Percentiles rank a stretch among this genome's conserved stretches.
Conservation (phyloP, 2,888 invertebrate genomes). For the Chromoteleia sp. region DNA sequence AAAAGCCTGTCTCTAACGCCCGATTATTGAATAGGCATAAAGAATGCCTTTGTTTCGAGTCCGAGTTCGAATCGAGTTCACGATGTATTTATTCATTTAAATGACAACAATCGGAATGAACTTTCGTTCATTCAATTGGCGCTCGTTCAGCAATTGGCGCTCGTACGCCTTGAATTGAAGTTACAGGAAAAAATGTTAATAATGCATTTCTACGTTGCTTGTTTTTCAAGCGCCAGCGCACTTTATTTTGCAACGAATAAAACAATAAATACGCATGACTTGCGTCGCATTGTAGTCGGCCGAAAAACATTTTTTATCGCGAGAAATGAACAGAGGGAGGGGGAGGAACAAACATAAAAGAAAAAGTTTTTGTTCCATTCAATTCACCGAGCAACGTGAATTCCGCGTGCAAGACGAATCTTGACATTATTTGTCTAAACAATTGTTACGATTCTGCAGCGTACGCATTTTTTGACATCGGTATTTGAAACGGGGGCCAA, state of each 20-base stretch:
- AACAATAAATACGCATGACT: slow-evolving; percentile 27
- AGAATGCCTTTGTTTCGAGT: slow-evolving; percentile 13
- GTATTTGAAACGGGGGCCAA: neutral
- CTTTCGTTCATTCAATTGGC: slow-evolving; percentile 26
- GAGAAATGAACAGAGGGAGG: no score
- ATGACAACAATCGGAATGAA: slow-evolving; percentile 15
- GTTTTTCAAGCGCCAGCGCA: neutral
- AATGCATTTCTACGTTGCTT: slow-evolving; percentile 3
- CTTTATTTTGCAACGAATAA: slow-evolving; percentile 8
- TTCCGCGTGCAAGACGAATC: slow-evolving; percentile 16
- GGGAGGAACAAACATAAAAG: no score
- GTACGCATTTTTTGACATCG: slow-evolving; percentile 14
- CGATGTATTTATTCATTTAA: neutral
- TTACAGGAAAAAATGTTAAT: slow-evolving; percentile 25
- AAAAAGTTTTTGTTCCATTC: slow-evolving; percentile 25
- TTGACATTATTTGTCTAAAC: slow-evolving; percentile 34
- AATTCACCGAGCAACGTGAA: slow-evolving; percentile 18
- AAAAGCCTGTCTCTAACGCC: neutral
- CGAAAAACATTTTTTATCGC: slow-evolving; percentile 8
- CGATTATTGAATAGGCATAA: neutral
- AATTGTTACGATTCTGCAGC: slow-evolving; percentile 9
- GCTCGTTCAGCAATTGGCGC: neutral
- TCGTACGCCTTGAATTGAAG: neutral
- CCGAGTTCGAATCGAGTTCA: neutral
- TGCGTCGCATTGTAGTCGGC: neutral